Conservation (phyloP, 2,113 vertebrate genomes). For the Onychostruthus taczanowskii region DNA sequence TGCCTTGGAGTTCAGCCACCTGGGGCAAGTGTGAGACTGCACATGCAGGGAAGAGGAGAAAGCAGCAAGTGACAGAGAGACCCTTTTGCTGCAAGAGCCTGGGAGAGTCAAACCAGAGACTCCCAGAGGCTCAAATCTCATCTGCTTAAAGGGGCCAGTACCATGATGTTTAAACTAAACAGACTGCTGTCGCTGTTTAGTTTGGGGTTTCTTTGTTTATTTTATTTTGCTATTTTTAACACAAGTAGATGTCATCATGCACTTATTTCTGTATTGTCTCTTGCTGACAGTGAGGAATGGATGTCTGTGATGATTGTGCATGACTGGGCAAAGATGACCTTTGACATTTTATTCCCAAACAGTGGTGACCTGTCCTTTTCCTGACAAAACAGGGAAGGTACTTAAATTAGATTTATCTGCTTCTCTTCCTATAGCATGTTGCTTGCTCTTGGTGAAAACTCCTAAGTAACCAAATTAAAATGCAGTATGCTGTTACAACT, state of each 20-base stretch:
- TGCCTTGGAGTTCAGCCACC: slow-evolving; percentile 59
- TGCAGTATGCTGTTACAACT: background rate
- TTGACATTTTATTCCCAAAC: background rate
- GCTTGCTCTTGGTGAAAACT: background rate
- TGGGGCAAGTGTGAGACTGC: slow-evolving; percentile 43
- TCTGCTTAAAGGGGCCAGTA: background rate
- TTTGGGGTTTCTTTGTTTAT: background rate
- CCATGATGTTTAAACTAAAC: background rate
- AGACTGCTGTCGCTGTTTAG: background rate
- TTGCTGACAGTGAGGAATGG: background rate
- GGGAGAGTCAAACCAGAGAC: background rate
- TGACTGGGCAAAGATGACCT: background rate
- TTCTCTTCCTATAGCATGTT: background rate
- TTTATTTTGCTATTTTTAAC: slow-evolving; percentile 36
- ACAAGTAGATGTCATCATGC: background rate
- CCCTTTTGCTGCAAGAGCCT: slow-evolving; percentile 3
- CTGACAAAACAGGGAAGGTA: background rate
- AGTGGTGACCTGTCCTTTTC: background rate
- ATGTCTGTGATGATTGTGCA: background rate
- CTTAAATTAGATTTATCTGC: background rate
- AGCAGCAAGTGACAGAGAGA: background rate
- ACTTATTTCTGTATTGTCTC: background rate
- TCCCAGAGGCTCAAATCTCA: background rate
- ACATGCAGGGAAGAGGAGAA: slow-evolving; percentile 15
- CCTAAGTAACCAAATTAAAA: background rate